Percentiles rank a stretch among this genome's conserved stretches.
These are phyloP conservation scores for Dendrocopos noguchii DNA, from an alignment of 2,113 vertebrate species.

Conservation along the genomic window DNA sequence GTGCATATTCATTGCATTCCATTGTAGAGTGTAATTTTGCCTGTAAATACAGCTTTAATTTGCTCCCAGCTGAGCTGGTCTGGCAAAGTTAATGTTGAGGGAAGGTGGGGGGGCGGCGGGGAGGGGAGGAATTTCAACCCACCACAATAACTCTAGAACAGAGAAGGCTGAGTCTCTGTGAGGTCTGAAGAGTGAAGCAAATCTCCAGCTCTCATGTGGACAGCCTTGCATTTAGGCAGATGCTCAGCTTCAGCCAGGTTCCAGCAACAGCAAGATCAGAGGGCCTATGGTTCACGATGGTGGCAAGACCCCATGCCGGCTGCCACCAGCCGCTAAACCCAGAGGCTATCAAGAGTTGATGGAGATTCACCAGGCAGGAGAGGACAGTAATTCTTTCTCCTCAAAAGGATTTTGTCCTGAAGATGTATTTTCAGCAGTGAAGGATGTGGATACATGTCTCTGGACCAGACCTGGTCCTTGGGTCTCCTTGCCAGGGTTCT, in stretches of 20 bases:
- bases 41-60: no score
- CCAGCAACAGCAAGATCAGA: not conserved
- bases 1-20: no score
- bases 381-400: not conserved
- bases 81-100: no score
- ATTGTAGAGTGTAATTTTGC: no score
- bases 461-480: not conserved
- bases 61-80: no score
- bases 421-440: not conserved
- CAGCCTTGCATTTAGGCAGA: not conserved
- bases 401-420: not conserved
- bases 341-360: not conserved
- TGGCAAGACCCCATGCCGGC: accelerated
- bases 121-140: no score
- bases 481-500: not conserved
- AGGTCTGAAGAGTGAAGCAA: not conserved
- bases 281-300: not conserved
- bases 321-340: not conserved
- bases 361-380: not conserved
- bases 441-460: not conserved
- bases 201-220: not conserved
- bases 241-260: not conserved
- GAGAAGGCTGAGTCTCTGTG: not conserved
- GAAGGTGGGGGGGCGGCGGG: no score
- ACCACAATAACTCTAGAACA: not conserved